A percentile compares a stretch with the other conserved stretches of the same genome.
These are phyloP conservation scores for Galeopterus variegatus DNA, from an alignment of 2,113 vertebrate genomes.

Conservation along the genomic window DNA sequence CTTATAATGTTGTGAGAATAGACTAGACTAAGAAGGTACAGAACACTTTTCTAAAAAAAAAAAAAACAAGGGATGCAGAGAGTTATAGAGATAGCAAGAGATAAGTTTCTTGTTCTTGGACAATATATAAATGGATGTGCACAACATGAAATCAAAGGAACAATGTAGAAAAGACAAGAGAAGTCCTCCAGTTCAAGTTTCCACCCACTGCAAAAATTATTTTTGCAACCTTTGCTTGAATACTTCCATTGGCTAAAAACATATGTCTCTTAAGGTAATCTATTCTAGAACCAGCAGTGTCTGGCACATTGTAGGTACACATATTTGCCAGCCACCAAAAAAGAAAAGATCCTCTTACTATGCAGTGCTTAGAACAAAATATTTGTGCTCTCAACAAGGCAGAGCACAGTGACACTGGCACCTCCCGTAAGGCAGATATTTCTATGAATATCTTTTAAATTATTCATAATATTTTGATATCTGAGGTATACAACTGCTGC, in stretches of 20 bases:
- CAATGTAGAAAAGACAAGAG: slow-evolving; percentile 25
- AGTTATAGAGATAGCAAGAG: slow-evolving; percentile 36
- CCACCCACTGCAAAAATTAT: slow-evolving; percentile 34
- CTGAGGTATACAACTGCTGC: not conserved
- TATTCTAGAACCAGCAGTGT: slow-evolving; percentile 8
- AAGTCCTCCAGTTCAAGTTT: not conserved
- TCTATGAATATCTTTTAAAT: slow-evolving; percentile 46
- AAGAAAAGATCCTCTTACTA: slow-evolving; percentile 14
- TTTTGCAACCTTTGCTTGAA: slow-evolving; percentile 52
- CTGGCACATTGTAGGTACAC: not conserved
- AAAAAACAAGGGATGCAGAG: not conserved
- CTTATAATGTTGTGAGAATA: slow-evolving; percentile 22
- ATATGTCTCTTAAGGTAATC: slow-evolving; percentile 17
- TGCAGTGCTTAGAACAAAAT: slow-evolving; percentile 30
- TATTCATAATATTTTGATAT: slow-evolving; percentile 30
- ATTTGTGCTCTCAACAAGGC: not conserved
- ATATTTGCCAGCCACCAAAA: not conserved
- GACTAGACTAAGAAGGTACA: not conserved
- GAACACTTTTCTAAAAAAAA: slow-evolving; percentile 1
- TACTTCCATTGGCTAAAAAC: slow-evolving; percentile 17
- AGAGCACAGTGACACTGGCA: not conserved
- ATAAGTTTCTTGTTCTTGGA: slow-evolving; percentile 46
- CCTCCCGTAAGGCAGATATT: slow-evolving; percentile 30
- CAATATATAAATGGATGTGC: slow-evolving; percentile 17
- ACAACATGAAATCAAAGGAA: slow-evolving; percentile 64